Evolutionary conservation across 1,140 invertebrate species (phyloP).

Genomic region (Pristionchus pacificus): DNA sequence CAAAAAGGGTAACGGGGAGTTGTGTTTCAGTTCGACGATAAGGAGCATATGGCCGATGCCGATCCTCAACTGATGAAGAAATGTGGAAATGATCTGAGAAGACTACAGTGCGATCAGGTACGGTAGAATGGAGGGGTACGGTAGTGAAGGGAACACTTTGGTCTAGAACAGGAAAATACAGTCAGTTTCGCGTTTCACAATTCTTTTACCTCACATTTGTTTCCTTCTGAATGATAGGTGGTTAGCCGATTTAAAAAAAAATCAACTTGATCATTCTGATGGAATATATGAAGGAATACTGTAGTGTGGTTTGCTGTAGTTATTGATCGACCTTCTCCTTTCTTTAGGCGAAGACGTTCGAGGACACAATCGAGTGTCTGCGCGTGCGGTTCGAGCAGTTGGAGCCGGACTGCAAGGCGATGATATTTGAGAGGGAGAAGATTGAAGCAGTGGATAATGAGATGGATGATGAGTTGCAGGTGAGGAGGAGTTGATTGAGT

Average conservation of each 20-base stretch:
- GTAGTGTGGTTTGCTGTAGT: too few species aligned
- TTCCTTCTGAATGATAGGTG: too few species aligned
- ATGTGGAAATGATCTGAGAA: constrained; percentile 74
- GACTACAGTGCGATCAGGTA: constrained; percentile 58
- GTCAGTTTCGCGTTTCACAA: too few species aligned
- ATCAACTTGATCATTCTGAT: too few species aligned
- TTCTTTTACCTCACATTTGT: too few species aligned
- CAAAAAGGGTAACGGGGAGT: neutral
- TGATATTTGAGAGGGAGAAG: constrained; percentile 53
- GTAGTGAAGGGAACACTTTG: too few species aligned
- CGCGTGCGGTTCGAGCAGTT: constrained; percentile 47
- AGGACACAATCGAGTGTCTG: constrained; percentile 71
- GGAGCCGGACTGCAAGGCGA: constrained; percentile 49
- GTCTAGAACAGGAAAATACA: too few species aligned
- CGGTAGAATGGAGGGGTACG: neutral
- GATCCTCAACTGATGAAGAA: constrained; percentile 74
- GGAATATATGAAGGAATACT: too few species aligned
- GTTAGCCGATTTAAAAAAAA: too few species aligned
- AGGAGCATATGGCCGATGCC: constrained; percentile 60
- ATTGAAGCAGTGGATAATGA: constrained; percentile 54
- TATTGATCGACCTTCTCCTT: too few species aligned
- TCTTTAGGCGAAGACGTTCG: constrained; percentile 69
- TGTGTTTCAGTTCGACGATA: constrained; percentile 54
- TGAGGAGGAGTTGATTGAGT: constrained; percentile 19
- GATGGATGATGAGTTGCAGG: constrained; percentile 54